phyloP scores from a whole-genome alignment of 2,888 invertebrate genomes.

The Campoletis raptor region DNA sequence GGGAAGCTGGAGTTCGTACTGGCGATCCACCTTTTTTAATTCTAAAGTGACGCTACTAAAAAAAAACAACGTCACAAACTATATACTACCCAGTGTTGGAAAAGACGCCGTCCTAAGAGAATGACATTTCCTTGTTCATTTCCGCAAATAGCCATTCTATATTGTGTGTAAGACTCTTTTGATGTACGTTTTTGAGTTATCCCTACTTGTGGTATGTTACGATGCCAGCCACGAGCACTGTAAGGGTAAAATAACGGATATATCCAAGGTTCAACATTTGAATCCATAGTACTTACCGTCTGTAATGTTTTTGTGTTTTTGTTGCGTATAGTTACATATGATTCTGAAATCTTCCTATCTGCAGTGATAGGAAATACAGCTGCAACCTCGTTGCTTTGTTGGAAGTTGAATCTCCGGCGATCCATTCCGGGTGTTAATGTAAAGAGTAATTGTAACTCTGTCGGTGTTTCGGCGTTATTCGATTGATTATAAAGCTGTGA shows the following conservation, averaged over 20 bases:
- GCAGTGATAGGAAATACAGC: constrained; percentile 60
- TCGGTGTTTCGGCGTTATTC: background rate
- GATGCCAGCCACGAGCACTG: constrained; percentile 63
- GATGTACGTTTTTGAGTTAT: constrained; percentile 25
- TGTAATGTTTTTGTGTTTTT: constrained; percentile 53
- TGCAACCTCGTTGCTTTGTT: constrained; percentile 58
- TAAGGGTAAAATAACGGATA: constrained; percentile 52
- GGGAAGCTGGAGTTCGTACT: too few species aligned
- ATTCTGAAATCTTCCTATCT: constrained; percentile 46
- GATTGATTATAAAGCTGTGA: constrained; percentile 13
- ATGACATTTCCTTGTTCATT: constrained; percentile 39
- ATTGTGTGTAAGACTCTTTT: constrained; percentile 48
- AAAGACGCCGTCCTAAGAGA: constrained; percentile 54
- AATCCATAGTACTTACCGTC: constrained; percentile 50
- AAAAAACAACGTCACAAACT: too few species aligned
- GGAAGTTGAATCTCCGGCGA: constrained; percentile 60
- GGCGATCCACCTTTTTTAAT: too few species aligned
- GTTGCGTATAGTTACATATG: constrained; percentile 61
- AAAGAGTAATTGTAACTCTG: constrained; percentile 49
- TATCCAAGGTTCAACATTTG: constrained; percentile 53
- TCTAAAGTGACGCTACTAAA: too few species aligned
- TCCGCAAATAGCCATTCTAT: constrained; percentile 58
- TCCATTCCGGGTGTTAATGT: constrained; percentile 61
- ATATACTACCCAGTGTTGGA: constrained; percentile 48
- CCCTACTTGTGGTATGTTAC: constrained; percentile 16